These are phyloP conservation scores for Zonitis immaculata DNA, from an alignment of 2,888 invertebrate species.

Conservation along the genomic window DNA sequence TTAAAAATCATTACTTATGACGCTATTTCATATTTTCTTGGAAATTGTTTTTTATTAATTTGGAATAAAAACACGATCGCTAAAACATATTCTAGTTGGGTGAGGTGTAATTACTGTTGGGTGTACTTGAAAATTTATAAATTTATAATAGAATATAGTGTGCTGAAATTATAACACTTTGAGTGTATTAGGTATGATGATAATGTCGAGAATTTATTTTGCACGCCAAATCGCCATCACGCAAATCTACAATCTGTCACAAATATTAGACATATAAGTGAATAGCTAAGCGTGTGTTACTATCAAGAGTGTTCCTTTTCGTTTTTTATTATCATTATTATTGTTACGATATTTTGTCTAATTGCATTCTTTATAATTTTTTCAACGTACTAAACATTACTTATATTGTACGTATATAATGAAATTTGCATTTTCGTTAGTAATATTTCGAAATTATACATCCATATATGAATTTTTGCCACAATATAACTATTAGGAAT, in stretches of 20 bases:
- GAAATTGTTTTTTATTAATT: too few species aligned
- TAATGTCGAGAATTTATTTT: slow-evolving; percentile 32
- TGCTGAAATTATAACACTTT: background rate
- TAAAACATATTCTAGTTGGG: too few species aligned
- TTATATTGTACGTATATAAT: too few species aligned
- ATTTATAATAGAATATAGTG: too few species aligned
- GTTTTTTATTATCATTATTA: too few species aligned
- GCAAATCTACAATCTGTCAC: slow-evolving; percentile 41
- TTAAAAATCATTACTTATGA: too few species aligned
- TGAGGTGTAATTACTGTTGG: too few species aligned
- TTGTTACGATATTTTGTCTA: slow-evolving; percentile 34
- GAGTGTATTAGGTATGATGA: slow-evolving; percentile 23
- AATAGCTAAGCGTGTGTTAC: slow-evolving; percentile 36
- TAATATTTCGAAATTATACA: background rate
- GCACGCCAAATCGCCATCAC: slow-evolving; percentile 34
- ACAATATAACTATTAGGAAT: background rate
- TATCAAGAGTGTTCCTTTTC: slow-evolving; percentile 32
- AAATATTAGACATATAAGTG: slow-evolving; percentile 29
- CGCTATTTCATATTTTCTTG: too few species aligned
- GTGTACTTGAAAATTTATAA: too few species aligned
- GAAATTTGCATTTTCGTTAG: slow-evolving; percentile 22
- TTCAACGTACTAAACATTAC: slow-evolving; percentile 30
- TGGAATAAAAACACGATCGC: too few species aligned
- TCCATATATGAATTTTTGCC: background rate
- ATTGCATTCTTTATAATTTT: slow-evolving; percentile 32